Evolutionary conservation across 2,888 invertebrate species (phyloP).

Genomic region (Drepanosiphum platanoidis): DNA sequence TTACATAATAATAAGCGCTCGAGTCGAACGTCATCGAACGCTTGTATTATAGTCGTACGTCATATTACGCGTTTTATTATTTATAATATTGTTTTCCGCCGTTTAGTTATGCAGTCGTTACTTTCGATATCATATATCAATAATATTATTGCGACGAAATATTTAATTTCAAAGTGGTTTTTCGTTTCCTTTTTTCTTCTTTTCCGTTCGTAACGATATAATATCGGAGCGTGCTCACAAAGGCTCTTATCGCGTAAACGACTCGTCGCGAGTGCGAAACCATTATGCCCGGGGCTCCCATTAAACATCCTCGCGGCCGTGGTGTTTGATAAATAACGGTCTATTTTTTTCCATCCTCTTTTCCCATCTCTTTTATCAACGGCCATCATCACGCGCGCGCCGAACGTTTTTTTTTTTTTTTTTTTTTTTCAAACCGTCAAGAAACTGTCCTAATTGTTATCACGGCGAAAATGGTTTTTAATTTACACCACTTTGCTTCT

Average conservation of each 20-base stretch:
- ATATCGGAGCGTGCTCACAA: background rate
- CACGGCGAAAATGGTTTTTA: constrained; percentile 23
- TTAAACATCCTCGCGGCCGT: constrained; percentile 7
- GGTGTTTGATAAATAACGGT: constrained; percentile 24
- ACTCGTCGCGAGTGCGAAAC: background rate
- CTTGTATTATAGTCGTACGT: too few relatives aligned
- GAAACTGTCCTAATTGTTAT: constrained; percentile 42
- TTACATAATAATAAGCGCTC: too few relatives aligned
- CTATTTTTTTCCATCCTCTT: background rate
- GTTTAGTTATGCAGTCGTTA: too few relatives aligned
- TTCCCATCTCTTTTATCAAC: constrained; percentile 5
- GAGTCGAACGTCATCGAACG: background rate
- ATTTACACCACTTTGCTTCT: background rate
- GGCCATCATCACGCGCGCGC: background rate
- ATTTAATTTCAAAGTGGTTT: constrained; percentile 22
- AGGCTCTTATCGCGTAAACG: constrained; percentile 30
- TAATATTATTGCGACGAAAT: background rate
- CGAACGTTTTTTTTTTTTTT: too few relatives aligned
- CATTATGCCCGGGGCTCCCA: constrained; percentile 2
- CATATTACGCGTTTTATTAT: background rate
- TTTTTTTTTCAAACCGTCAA: constrained; percentile 10
- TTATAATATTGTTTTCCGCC: background rate
- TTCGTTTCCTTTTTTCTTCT: background rate
- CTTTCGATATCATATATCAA: too few relatives aligned
- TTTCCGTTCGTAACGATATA: too few relatives aligned